Evolutionary conservation across 2,797 vertebrate genomes (phyloP), one percentile per base, ranked within the genome.

Genomic region (Pristis pectinata): DNA sequence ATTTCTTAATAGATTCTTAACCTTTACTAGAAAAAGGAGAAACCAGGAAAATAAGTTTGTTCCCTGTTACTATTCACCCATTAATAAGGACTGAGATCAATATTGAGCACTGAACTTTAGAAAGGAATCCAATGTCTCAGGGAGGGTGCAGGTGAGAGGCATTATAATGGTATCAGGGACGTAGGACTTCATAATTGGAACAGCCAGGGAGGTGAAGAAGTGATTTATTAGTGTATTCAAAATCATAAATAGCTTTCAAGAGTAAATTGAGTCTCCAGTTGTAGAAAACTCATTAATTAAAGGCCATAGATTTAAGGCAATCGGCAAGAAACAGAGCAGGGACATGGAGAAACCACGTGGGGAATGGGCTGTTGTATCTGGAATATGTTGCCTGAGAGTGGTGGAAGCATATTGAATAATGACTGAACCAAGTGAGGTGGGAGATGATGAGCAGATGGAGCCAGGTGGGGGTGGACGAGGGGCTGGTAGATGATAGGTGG

Each of bases 1-100:
- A 95, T 95, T 61, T 22, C 94, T 95, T 95, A 95, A 95, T 95
- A 56, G 11, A 53, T 9, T 30, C 17, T 41, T 59, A 89, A 22
- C 34, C 19, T 44, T 49, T 56, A 53, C 80, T 6, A 64, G 59
- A 91, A 64, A 91, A 91, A 37, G 56, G 87, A 91, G 59, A 91
- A 61, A 64, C 87, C 59, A 91, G 59, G 56, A 64, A 91, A 64
- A 10, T 87, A 27, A 76, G 72, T 30, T 76, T 76, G 53, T 30
- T 85, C 82, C 53, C 49, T 30, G 49, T 13, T 30, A 34, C 27
- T 56, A 87, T 59, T 79, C 1, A 49, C 49, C 9, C 41, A 82
- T 64, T 64, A 64, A 64, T 64, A 64, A 64, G 64, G 11, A 11
- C 61, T 64, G 13, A 64, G 15, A 64, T 2, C 15, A 64, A 64